Evolutionary conservation across 2,113 vertebrate species (phyloP), one percentile per base, ranked within the genome.

Genomic region (Riparia riparia): DNA sequence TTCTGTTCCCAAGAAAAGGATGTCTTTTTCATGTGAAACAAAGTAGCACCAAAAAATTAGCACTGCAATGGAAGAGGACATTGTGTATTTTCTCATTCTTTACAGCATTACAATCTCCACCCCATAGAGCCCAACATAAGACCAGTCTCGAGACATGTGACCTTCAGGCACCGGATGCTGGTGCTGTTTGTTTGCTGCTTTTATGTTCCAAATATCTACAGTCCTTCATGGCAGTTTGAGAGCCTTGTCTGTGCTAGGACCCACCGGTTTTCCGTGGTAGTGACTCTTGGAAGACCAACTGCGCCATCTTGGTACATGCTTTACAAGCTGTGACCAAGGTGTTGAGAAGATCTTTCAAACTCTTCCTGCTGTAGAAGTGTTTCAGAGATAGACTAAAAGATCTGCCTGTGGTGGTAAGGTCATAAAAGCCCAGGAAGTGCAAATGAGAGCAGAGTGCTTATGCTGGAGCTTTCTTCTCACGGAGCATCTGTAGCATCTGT

Each of bases 161-260:
- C 2, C 12, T 17, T 7, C 34, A 22, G 22, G 25, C 31, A 41
- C 16, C 0, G 0, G 21, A 0, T 7, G 2, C 31, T 21, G 3
- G 11, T 45, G 21, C n/a, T 51, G 3, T n/a, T 58, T 51, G 3
- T 37, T 58, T 9, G 10, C 26, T 51, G 39, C 61, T 50, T 20
- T 39, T 14, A 1, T 1, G 1, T 71, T 20, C n/a, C 28, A 37
- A 3, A 10, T 16, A 7, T 17, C 61, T 31, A 0, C 34, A 54
- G 47, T 42, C 31, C 21, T 29, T 44, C 4, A 0, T 1, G 4
- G 37, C 4, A 2, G 18, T 4, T 15, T 12, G 66, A 24, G 34
- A 6, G 32, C 14, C 0, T 9, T 0, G 0, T 39, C 31, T 63
- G 42, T 61, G 21, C 17, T 7, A 6, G 58, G 13, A 45, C 34